Conservation (phyloP, 2,797 vertebrate genomes). For the Pseudochromis fuscus region DNA sequence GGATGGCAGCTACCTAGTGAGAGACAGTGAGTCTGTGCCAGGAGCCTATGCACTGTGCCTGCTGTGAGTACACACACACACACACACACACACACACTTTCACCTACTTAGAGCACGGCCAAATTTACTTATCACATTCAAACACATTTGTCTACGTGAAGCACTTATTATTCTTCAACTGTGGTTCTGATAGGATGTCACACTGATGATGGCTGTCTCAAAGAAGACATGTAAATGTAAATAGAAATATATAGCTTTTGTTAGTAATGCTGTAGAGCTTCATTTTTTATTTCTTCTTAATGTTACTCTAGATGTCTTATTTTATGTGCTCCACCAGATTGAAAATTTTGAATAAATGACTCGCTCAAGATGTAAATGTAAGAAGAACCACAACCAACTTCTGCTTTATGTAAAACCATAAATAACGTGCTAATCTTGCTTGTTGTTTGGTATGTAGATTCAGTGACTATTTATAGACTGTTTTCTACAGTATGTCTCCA, state of each 20-base stretch:
- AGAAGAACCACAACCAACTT: constrained; percentile 11
- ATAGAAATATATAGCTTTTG: background rate
- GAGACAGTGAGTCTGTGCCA: constrained; percentile 92
- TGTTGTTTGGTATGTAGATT: constrained; percentile 25
- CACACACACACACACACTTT: constrained; percentile 16
- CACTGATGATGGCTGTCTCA: no score
- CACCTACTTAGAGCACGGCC: background rate
- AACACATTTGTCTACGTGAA: background rate
- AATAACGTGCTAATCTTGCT: constrained; percentile 31
- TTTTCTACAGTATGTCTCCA: constrained; percentile 44
- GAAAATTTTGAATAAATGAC: constrained; percentile 36
- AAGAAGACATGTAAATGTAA: no score
- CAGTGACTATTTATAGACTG: constrained; percentile 51
- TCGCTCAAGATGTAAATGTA: constrained; percentile 3
- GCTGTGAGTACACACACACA: constrained; percentile 86
- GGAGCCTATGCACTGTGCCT: constrained; percentile 92
- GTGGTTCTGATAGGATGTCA: no score
- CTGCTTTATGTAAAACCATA: constrained; percentile 21
- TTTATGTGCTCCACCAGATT: constrained; percentile 17
- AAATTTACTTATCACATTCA: background rate
- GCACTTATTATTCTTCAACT: background rate
- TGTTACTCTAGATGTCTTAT: background rate
- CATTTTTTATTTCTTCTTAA: no score
- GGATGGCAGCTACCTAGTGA: constrained; percentile 91
- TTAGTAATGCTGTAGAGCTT: no score